Conservation (phyloP, 2,113 vertebrate genomes). For the Trochalopteron elliotii region DNA sequence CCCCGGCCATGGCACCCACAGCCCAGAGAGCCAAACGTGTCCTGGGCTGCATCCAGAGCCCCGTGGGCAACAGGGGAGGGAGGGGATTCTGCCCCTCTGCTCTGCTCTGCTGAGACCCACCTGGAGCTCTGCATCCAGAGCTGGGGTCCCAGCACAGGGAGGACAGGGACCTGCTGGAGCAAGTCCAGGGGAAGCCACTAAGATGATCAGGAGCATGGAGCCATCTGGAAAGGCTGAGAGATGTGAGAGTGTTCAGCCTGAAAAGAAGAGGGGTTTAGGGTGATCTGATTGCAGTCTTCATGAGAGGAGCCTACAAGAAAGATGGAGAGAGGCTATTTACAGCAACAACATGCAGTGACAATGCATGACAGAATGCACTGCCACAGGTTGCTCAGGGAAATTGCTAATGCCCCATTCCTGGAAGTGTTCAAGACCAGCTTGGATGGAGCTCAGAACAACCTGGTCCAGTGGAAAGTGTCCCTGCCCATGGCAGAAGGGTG, state of each 20-base stretch:
- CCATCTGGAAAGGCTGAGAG: neutral
- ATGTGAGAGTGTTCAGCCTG: neutral
- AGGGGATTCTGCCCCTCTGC: neutral
- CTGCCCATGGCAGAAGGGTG: neutral
- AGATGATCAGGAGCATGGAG: neutral
- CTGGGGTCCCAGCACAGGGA: fast-evolving
- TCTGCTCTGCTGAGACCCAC: neutral
- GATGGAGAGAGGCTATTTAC: neutral
- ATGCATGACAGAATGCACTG: neutral
- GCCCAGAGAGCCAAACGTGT: neutral
- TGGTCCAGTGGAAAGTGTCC: too few relatives aligned
- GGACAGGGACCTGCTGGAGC: fast-evolving
- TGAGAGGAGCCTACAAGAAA: neutral
- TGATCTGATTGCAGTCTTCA: neutral
- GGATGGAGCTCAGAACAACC: too few relatives aligned
- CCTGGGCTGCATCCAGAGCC: neutral
- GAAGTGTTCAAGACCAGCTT: neutral
- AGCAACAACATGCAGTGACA: neutral
- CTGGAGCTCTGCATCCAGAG: neutral
- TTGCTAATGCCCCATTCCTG: too few relatives aligned
- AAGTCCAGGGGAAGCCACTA: neutral
- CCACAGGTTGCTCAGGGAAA: too few relatives aligned
- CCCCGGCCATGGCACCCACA: neutral
- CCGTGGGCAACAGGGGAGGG: neutral
- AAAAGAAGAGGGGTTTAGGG: too few relatives aligned